Percentiles rank a stretch among this genome's conserved stretches.
Conservation (phyloP, 2,113 vertebrate genomes). For the Empidonax alnorum region DNA sequence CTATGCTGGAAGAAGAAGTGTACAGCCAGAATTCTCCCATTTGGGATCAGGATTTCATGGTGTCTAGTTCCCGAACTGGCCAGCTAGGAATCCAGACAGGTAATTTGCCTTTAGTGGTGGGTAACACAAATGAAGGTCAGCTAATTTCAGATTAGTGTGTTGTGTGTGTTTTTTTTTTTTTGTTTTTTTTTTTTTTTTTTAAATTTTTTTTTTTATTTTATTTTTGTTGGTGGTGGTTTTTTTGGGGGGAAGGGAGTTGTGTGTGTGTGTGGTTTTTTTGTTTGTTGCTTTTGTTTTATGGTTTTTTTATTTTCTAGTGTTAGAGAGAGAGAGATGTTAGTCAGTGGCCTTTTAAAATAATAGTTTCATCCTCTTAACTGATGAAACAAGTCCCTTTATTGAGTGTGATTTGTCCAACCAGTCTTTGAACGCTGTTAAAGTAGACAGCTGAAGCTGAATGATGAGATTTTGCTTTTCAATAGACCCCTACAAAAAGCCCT, state of each 20-base stretch:
- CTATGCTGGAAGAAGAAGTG: conserved; percentile 98
- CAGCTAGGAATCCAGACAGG: conserved; percentile 90
- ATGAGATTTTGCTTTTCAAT: conserved; percentile 15
- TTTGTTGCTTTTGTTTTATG: not conserved
- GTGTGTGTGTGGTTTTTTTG: too few relatives aligned
- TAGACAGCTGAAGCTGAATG: conserved; percentile 16
- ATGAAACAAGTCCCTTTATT: not conserved
- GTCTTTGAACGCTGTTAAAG: not conserved
- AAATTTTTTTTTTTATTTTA: not conserved
- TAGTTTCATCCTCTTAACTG: not conserved
- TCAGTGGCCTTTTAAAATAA: not conserved
- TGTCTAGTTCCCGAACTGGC: conserved; percentile 79
- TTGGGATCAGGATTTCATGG: conserved; percentile 93
- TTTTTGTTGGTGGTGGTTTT: too few relatives aligned
- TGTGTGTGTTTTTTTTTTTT: not conserved
- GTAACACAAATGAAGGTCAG: not conserved
- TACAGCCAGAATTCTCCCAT: conserved; percentile 96
- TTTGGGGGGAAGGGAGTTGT: too few relatives aligned
- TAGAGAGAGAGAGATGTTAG: not conserved
- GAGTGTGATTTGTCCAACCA: not conserved
- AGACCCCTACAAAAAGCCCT: conserved; percentile 4
- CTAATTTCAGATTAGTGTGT: not conserved
- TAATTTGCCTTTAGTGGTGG: conserved; percentile 41
- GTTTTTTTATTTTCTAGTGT: not conserved
- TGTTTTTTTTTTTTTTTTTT: not conserved